Base-by-base conservation (phyloP, 1,140 invertebrate genomes). In the Anastrepha ludens region DNA sequence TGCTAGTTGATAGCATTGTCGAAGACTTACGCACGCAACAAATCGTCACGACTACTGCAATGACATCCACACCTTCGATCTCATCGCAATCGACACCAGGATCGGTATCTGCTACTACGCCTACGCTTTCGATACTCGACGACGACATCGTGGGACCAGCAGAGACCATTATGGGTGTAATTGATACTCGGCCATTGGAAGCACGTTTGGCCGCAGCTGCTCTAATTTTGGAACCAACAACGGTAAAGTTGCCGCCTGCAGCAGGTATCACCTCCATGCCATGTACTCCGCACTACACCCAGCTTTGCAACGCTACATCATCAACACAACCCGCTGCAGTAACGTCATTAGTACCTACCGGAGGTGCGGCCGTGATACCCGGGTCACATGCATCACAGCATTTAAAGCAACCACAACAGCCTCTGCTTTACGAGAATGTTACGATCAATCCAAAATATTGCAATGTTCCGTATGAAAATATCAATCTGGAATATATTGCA, bases 401-500 rank as follows among this genome's bases (percentile, higher is more conserved):
- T 11, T 9, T 88, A 89, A 88, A 88, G 39, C 88, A 88, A 59
- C 89, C 88, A 50, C 89, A 92, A 60, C 90, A 93, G 60, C 90
- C 91, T 85, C 74, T 93, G 87, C 90, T 93, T 59, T 93, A 93
- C 87, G 93, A 93, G 88, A 93, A 93, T 87, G 90, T 93, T 85
- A 91, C 92, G 89, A 92, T 93, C 91, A 93, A 93, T 90, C 91
- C 91, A 91, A 93, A 93, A 91, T 91, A 93, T 89, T 93, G 92
- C 85, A 94, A 93, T 87, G 94, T 95, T 88, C 94, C 95, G 89
- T 98, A 98, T 91, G 98, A 98, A 93, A 98, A 98, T 92, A 95
- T 98, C 58, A 98, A 98, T 92, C 96, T 98, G 93, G 97, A 98
- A 91, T 97, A 98, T 91, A 98, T 99, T 74, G 96, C 97, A 2